Evolutionary conservation across 2,113 vertebrate genomes (phyloP).

Genomic region (Equus quagga): DNA sequence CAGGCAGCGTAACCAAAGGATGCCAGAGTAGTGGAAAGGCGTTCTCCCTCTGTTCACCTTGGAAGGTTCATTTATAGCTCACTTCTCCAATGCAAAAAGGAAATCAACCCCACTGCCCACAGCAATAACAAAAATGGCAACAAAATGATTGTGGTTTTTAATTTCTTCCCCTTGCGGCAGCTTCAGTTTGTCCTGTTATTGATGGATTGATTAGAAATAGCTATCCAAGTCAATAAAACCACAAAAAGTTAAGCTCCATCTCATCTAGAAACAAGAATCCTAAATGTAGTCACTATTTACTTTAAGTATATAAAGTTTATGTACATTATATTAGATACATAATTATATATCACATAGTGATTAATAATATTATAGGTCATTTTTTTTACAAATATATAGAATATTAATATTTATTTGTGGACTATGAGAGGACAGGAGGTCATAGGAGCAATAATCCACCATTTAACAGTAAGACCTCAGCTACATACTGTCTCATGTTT

Average conservation of each 20-base stretch:
- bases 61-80: neutral
- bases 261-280: neutral
- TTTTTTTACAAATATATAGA: neutral
- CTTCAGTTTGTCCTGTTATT: neutral
- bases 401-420: neutral
- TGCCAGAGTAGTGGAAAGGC: fast-evolving
- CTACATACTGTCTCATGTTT: neutral
- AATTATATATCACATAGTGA: neutral
- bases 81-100: neutral
- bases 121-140: slow-evolving; percentile 42
- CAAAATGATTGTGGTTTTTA: slow-evolving; percentile 36
- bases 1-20: neutral
- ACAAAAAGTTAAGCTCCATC: neutral
- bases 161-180: slow-evolving; percentile 1
- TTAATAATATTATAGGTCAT: neutral
- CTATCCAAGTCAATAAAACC: slow-evolving; percentile 28
- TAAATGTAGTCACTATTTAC: neutral
- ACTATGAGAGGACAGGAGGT: neutral
- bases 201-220: slow-evolving; percentile 56
- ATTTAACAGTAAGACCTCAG: neutral
- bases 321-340: neutral
- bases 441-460: neutral
- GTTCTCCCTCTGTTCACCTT: neutral
- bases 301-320: neutral
- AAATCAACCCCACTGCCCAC: slow-evolving; percentile 55